These are phyloP conservation scores for Choloepus didactylus DNA, from an alignment of 2,797 vertebrate species.

Conservation along the genomic window DNA sequence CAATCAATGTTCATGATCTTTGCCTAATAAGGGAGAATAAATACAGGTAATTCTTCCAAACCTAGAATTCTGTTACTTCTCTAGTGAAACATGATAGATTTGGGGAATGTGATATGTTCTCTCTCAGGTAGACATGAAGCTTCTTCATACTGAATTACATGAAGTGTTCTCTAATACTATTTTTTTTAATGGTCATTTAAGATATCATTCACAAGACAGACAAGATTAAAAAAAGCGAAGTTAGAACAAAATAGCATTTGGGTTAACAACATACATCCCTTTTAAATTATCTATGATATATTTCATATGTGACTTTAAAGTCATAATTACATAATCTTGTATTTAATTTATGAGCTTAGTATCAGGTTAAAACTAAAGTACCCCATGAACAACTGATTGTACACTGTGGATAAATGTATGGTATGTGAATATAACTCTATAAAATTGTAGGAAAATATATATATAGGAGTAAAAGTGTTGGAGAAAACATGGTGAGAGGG, in stretches of 20 bases:
- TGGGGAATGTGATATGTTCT: neutral
- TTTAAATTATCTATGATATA: neutral
- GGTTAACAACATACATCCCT: neutral
- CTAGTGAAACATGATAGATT: neutral
- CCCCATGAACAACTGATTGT: too few relatives aligned
- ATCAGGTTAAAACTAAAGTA: neutral
- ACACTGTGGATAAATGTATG: too few relatives aligned
- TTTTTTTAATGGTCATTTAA: neutral
- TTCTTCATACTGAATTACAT: neutral
- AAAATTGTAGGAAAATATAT: too few relatives aligned
- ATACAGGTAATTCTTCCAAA: neutral
- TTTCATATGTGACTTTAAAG: neutral
- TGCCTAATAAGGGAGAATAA: neutral
- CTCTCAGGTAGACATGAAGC: neutral
- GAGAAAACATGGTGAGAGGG: too few relatives aligned
- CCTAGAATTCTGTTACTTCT: neutral
- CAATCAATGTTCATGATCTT: neutral
- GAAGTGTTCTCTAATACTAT: neutral
- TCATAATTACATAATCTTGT: conserved; percentile 12
- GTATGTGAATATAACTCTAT: too few relatives aligned
- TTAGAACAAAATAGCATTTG: neutral
- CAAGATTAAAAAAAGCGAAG: neutral
- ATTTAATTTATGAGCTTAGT: conserved; percentile 22
- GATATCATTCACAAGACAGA: conserved; percentile 10
- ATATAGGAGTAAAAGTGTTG: too few relatives aligned